A percentile compares a stretch with the other conserved stretches of the same genome.
These are phyloP conservation scores for Chrysodeixis includens DNA, from an alignment of 2,888 invertebrate genomes.

Conservation along the genomic window DNA sequence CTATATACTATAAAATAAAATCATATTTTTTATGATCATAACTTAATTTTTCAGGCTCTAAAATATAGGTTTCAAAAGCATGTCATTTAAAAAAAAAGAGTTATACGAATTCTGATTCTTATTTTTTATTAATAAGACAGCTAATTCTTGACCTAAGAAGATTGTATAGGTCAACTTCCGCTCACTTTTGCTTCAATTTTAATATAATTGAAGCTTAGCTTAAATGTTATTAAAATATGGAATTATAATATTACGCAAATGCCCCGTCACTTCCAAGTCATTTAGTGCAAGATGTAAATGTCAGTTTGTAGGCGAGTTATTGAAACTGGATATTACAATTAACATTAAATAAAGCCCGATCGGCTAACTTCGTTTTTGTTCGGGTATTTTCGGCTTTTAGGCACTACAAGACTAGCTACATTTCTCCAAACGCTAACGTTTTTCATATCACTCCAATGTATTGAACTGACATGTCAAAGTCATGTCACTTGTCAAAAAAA, in stretches of 20 bases:
- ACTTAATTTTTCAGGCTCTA: too few species aligned
- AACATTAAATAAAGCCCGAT: background rate
- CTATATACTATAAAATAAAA: too few species aligned
- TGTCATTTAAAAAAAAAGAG: too few species aligned
- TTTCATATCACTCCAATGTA: too few species aligned
- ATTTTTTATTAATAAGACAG: too few species aligned
- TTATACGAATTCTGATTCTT: too few species aligned
- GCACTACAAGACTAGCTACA: too few species aligned
- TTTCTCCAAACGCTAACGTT: too few species aligned
- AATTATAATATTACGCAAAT: constrained; percentile 6
- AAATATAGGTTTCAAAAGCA: too few species aligned
- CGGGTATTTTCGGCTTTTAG: background rate
- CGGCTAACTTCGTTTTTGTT: constrained; percentile 1
- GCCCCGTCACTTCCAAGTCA: background rate
- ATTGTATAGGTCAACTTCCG: constrained; percentile 2
- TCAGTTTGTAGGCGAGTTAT: constrained; percentile 5
- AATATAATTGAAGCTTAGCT: background rate
- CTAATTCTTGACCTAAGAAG: background rate
- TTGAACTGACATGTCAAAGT: too few species aligned
- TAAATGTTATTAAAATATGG: background rate
- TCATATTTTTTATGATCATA: too few species aligned
- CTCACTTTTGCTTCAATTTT: background rate
- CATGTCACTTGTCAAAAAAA: too few species aligned
- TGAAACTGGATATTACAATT: constrained; percentile 1
- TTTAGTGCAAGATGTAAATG: constrained; percentile 7